Base-by-base conservation (phyloP, 2,113 vertebrate genomes). In the Canis aureus region DNA sequence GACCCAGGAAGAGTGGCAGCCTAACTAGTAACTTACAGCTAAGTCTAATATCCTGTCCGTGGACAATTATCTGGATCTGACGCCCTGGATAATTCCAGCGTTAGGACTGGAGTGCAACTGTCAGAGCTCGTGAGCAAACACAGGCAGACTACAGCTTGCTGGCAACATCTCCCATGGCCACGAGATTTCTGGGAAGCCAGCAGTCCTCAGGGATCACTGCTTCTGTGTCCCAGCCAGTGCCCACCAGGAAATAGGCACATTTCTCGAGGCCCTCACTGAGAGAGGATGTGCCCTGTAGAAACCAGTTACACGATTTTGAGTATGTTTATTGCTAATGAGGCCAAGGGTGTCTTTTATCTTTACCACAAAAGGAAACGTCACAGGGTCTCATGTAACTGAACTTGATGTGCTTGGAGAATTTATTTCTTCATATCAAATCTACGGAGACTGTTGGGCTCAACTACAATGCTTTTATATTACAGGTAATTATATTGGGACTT, bases 221-320 rank as follows among this genome's bases (percentile, higher is more conserved):
- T 79, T 59, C 22, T 5, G 9, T 3, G 19, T 38, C 25, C 53
- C 23, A 66, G 49, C n/a, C 49, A 35, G 10, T 0, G 0, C 38
- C 59, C 16, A 11, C 53, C 13, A 16, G 15, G 59, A 87, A 62
- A 57, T 22, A 35, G 10, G 22, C 64, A 32, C 64, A 55, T 64
- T 92, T 29, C 49, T 43, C 55, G 6, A 76, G 19, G 12, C 71
- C 9, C 43, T 73, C 43, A 43, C 43, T 55, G 53, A 43, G 6
- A 64, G 87, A 81, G 43, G 13, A 55, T 17, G 5, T 64, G 11
- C 29, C 11, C 7, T 11, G 73, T 1, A 73, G 43, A 71, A 79
- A 71, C 27, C 53, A 32, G 27, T 23, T 51, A 12, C 25, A 62
- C 23, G n/a, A 81, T 55, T 64, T 43, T 62, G 64, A 64, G n/a